Evolutionary conservation across 2,113 vertebrate genomes (phyloP), one percentile per base, ranked within the genome.

Genomic region (Sapayoa aenigma): DNA sequence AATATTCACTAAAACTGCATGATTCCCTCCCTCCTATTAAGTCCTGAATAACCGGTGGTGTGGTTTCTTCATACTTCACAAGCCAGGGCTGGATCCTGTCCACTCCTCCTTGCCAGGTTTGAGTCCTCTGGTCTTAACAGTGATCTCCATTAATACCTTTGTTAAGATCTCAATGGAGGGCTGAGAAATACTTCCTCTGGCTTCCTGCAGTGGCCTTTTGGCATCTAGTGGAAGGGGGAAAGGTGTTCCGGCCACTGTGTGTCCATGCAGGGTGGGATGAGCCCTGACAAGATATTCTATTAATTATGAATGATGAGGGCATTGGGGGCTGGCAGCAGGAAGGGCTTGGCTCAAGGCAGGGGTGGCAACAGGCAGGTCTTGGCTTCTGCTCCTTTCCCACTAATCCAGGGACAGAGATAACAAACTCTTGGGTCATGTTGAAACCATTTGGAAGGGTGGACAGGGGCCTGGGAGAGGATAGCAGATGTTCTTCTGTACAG

Each of bases 1-100:
- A 96, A 95, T 83, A 84, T 95, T 94, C 90, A 72, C 96, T 96
- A 94, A 94, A 93, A 78, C 56, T 67, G 50, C 93, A 77, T 73
- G 69, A 88, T 95, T 73, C 75, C 82, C 89, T 87, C 93, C 91
- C 53, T 93, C 47, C 86, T 39, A 23, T 68, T 84, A 89, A 56
- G n/a, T 81, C 69, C 69, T 25, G 68, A 86, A 74, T 84, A 88
- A 92, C 60, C 89, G 84, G 15, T 0, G 0, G n/a, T 53, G 46
- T n/a, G 27, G 25, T 76, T 85, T 78, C 81, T 66, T 93, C 53
- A 42, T n/a, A 19, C 20, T 76, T 81, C 42, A 31, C 46, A 63
- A 87, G 33, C 31, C 53, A 71, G 62, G 35, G 50, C 44, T 42
- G 30, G 53, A 89, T 86, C 74, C 35, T 82, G 62, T 62, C 28